Percentiles rank a stretch among this genome's conserved stretches.
These are phyloP conservation scores for Sphenopsis melanotis DNA, from an alignment of 2,797 vertebrate genomes.

Conservation along the genomic window DNA sequence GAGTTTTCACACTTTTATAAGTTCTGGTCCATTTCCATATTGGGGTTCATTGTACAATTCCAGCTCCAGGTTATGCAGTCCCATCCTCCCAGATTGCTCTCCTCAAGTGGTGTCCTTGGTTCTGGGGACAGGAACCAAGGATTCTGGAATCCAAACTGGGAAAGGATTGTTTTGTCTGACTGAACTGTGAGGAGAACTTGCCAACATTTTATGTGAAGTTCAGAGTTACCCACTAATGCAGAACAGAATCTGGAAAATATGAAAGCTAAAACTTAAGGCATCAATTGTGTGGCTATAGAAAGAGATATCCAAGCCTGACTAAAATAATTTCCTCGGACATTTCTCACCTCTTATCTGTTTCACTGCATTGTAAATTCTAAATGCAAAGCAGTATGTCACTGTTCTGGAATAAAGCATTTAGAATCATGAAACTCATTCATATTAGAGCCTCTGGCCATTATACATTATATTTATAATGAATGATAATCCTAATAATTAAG, in stretches of 20 bases:
- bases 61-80: neutral
- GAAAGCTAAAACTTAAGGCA: neutral
- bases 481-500: neutral
- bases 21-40: neutral
- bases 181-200: neutral
- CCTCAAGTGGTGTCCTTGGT: neutral
- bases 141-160: neutral
- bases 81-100: neutral
- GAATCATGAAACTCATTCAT: neutral
- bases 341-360: neutral
- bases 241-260: neutral
- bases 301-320: neutral
- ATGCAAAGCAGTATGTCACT: neutral
- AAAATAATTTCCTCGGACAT: neutral
- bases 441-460: neutral
- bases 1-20: neutral
- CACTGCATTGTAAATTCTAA: neutral
- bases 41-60: accelerated
- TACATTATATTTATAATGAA: neutral
- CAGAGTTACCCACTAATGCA: neutral
- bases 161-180: neutral
- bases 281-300: neutral
- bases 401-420: neutral
- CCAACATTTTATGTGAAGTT: accelerated
- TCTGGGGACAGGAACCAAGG: too few species aligned